phyloP scores from a whole-genome alignment of 2,888 invertebrate genomes.

The Globia sparganii region DNA sequence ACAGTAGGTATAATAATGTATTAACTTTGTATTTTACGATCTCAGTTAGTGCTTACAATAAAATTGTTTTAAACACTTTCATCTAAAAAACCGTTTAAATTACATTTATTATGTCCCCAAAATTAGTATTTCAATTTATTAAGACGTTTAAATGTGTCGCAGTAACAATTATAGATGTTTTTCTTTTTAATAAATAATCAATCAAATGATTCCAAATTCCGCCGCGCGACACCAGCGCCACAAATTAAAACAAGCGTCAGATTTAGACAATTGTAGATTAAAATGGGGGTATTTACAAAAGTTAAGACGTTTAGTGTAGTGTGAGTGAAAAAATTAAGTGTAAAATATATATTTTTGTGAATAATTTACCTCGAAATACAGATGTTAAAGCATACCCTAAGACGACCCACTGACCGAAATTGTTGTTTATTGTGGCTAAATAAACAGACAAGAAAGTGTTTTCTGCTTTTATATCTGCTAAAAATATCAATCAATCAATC shows the following conservation, averaged over 20 bases:
- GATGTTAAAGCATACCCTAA: slow-evolving; percentile 21
- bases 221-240: slow-evolving; percentile 65
- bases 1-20: neutral
- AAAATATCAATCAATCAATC: neutral
- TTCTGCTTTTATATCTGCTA: neutral
- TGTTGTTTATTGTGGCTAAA: slow-evolving; percentile 15
- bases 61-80: slow-evolving; percentile 13
- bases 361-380: slow-evolving; percentile 35
- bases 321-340: slow-evolving; percentile 11
- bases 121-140: slow-evolving; percentile 19
- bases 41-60: neutral
- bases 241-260: slow-evolving; percentile 27
- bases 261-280: slow-evolving; percentile 33
- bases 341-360: slow-evolving; percentile 57
- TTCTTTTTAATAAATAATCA: slow-evolving; percentile 54
- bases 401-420: too few species aligned
- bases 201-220: slow-evolving; percentile 59
- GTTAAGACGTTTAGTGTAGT: slow-evolving; percentile 11
- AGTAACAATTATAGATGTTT: neutral
- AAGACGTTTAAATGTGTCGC: rapidly evolving
- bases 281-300: slow-evolving; percentile 63
- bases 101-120: rapidly evolving
- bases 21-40: neutral
- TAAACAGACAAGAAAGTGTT: slow-evolving; percentile 30
- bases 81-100: neutral